Evolutionary conservation across 2,797 vertebrate species (phyloP).

Genomic region (Acanthopagrus latus): DNA sequence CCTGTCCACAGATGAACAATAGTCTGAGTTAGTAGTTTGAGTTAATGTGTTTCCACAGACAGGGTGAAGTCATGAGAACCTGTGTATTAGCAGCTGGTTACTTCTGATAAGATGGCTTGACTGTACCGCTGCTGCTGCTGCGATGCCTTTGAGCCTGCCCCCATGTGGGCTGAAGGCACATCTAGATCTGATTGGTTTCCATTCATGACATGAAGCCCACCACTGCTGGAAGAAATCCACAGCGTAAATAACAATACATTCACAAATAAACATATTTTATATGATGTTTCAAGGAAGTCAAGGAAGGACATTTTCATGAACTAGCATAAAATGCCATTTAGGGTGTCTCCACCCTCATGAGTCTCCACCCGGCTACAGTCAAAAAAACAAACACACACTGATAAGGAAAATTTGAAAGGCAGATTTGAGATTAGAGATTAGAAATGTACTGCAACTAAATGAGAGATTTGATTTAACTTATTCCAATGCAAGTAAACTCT

Average conservation of each 20-base stretch:
- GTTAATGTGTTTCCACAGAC: conserved; percentile 24
- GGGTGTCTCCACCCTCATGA: background rate
- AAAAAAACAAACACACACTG: conserved; percentile 10
- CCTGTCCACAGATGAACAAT: conserved; percentile 13
- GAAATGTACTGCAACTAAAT: background rate
- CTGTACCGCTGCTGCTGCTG: conserved; percentile 15
- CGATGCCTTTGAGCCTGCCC: conserved; percentile 49
- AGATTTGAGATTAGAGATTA: background rate
- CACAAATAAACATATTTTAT: background rate
- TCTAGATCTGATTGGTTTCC: conserved; percentile 20
- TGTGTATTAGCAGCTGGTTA: conserved; percentile 39
- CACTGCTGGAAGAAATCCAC: background rate
- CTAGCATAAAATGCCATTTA: background rate
- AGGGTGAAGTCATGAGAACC: conserved; percentile 37
- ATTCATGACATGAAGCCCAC: background rate
- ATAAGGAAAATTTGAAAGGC: background rate
- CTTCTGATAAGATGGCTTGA: conserved; percentile 51
- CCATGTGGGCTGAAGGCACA: conserved; percentile 46
- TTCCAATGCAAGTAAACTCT: background rate
- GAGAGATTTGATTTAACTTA: background rate
- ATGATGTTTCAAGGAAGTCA: background rate
- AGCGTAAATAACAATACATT: background rate
- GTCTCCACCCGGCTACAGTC: background rate
- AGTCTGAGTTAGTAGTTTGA: conserved; percentile 7
- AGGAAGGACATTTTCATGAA: no score